Conservation (phyloP, 1,140 invertebrate species). For the Phthorimaea operculella region DNA sequence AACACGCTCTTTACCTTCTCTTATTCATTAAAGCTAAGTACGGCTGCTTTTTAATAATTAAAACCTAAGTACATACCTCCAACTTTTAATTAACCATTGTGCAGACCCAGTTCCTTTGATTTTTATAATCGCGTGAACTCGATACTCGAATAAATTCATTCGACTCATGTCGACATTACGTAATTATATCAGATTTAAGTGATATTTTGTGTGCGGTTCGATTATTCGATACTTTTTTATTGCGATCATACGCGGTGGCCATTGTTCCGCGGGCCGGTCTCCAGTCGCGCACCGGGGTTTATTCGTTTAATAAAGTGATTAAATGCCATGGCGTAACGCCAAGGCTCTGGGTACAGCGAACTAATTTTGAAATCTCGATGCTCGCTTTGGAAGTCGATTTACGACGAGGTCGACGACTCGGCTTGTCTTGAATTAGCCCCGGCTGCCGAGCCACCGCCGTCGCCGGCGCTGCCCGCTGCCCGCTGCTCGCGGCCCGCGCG, state of each 20-base stretch:
- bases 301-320: constrained; percentile 54
- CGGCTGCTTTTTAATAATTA: constrained; percentile 14
- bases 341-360: constrained; percentile 19
- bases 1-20: neutral
- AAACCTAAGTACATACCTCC: constrained; percentile 15
- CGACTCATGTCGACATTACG: constrained; percentile 29
- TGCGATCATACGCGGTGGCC: constrained; percentile 31
- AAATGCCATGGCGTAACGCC: constrained; percentile 49
- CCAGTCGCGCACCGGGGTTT: constrained; percentile 24
- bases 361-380: constrained; percentile 34
- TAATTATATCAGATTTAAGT: constrained; percentile 31
- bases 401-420: constrained; percentile 19
- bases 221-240: constrained; percentile 36
- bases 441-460: neutral
- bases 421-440: constrained; percentile 17
- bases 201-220: constrained; percentile 23
- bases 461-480: neutral
- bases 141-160: constrained; percentile 19
- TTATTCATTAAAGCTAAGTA: constrained; percentile 18
- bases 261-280: constrained; percentile 34
- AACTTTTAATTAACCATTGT: constrained; percentile 51
- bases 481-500: neutral
- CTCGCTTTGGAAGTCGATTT: constrained; percentile 15
- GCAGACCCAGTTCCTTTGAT: constrained; percentile 8
- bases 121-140: constrained; percentile 13